Conservation (phyloP, 1,140 invertebrate genomes). For the Listronotus oregonensis region DNA sequence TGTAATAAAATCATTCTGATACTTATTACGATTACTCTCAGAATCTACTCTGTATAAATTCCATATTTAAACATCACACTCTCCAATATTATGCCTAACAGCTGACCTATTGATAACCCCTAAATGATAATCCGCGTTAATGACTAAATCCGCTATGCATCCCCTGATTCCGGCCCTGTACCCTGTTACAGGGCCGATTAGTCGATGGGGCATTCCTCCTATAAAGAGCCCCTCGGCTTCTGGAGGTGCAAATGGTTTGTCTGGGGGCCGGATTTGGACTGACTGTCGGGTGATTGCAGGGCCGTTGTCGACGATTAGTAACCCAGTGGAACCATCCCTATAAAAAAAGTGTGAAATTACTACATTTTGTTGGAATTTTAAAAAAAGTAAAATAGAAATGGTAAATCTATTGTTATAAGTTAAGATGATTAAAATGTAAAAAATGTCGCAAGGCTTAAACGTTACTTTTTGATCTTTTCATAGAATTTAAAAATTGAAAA, state of each 20-base stretch:
- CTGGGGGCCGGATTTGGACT: slow-evolving; percentile 80
- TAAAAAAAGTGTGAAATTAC: slow-evolving; percentile 50
- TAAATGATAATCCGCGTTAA: slow-evolving; percentile 74
- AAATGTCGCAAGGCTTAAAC: no score
- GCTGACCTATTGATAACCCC: slow-evolving; percentile 48
- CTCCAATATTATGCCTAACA: slow-evolving; percentile 50
- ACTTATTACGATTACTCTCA: background rate
- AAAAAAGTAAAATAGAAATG: no score
- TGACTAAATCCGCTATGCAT: slow-evolving; percentile 78
- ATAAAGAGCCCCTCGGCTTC: slow-evolving; percentile 79
- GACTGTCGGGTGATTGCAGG: slow-evolving; percentile 77
- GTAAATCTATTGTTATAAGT: no score
- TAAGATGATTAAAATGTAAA: no score
- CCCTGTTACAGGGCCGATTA: slow-evolving; percentile 63
- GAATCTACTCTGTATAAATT: no score
- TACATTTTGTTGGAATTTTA: no score
- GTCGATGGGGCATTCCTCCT: slow-evolving; percentile 78
- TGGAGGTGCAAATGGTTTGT: slow-evolving; percentile 80
- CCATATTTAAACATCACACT: slow-evolving; percentile 52
- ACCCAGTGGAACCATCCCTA: slow-evolving; percentile 85
- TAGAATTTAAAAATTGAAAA: no score
- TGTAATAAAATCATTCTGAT: slow-evolving; percentile 14
- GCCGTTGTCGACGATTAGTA: slow-evolving; percentile 83
- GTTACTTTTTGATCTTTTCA: no score
- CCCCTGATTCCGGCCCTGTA: slow-evolving; percentile 77